phyloP scores from a whole-genome alignment of 2,113 vertebrate genomes.

The Gavia stellata region DNA sequence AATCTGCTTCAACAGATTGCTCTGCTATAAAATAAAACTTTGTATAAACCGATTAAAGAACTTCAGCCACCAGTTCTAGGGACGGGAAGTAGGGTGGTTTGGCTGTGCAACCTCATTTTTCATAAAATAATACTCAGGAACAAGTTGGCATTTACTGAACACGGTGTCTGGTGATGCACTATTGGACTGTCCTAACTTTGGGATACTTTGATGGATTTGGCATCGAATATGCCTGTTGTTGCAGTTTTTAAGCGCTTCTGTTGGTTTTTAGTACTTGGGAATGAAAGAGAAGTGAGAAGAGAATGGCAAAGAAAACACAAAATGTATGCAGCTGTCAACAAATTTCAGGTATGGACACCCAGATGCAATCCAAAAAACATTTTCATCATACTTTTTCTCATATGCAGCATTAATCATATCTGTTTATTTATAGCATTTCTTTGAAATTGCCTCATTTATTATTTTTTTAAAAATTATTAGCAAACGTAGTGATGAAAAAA shows the following conservation, averaged over 20 bases:
- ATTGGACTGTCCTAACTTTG: background rate
- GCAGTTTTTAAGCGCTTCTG: background rate
- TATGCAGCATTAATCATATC: background rate
- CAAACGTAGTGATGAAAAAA: background rate
- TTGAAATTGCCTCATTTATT: background rate
- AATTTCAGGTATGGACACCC: background rate
- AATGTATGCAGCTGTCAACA: background rate
- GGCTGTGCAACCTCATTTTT: background rate
- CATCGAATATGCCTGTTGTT: background rate
- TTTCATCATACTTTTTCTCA: background rate
- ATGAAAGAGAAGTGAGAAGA: background rate
- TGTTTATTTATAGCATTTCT: background rate
- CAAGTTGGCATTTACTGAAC: background rate
- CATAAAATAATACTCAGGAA: background rate
- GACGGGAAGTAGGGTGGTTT: background rate
- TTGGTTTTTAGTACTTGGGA: background rate
- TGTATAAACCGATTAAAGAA: background rate
- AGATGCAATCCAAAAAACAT: background rate
- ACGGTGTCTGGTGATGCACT: background rate
- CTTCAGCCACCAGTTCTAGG: background rate
- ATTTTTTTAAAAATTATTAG: background rate
- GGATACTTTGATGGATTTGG: background rate
- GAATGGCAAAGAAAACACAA: background rate
- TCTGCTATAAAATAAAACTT: background rate
- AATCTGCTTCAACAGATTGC: slow-evolving; percentile 1